Conservation (phyloP, 2,797 vertebrate species). For the Micrastur ruficollis region DNA sequence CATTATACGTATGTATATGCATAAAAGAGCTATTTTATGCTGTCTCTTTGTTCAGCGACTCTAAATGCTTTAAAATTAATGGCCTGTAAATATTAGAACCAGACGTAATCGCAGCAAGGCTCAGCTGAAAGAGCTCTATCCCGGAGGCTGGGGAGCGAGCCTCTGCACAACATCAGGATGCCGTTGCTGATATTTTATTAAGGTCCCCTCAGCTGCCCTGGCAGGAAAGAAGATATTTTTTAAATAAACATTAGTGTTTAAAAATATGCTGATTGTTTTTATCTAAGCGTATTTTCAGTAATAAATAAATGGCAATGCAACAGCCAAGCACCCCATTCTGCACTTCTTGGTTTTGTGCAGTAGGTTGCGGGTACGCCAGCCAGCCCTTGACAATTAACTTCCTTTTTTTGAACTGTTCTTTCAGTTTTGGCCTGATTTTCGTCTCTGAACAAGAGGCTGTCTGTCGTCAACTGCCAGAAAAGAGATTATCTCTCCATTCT, state of each 20-base stretch:
- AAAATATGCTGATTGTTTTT: not conserved
- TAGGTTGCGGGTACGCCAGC: rapidly evolving
- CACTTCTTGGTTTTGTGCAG: not conserved
- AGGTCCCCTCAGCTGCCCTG: not conserved
- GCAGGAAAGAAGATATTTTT: not conserved
- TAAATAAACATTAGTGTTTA: not conserved
- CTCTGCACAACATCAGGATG: not conserved
- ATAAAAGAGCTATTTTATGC: not conserved
- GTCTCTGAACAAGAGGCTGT: not conserved
- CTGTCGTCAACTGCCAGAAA: not conserved
- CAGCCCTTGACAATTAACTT: not conserved
- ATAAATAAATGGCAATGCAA: rapidly evolving
- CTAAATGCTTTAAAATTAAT: not conserved
- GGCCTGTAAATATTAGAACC: not conserved
- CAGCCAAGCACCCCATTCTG: not conserved
- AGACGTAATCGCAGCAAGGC: not conserved
- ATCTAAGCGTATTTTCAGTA: not conserved
- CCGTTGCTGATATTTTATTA: rapidly evolving
- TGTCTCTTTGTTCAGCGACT: not conserved
- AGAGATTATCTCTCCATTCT: not conserved
- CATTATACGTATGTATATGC: rapidly evolving
- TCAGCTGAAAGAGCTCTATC: not conserved
- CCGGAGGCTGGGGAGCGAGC: not conserved
- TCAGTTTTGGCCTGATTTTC: not conserved
- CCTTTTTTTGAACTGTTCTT: not conserved